Evolutionary conservation across 1,140 invertebrate genomes (phyloP), one percentile per base, ranked within the genome.

Genomic region (Nylanderia fulva): DNA sequence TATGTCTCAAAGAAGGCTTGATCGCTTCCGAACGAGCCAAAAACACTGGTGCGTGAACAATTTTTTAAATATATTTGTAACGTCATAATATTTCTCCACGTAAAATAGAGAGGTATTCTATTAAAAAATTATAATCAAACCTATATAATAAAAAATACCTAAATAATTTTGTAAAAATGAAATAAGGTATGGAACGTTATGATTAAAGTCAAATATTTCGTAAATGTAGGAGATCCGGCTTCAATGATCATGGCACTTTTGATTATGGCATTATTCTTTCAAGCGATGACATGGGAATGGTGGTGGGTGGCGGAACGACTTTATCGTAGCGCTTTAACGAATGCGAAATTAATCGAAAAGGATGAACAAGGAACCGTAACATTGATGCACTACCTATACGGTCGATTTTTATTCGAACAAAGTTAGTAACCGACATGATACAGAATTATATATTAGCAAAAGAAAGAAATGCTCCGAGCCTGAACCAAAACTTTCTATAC

Each of bases 241-340:
- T 27, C 88, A 90, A 1, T 95, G 95, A 93, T 92, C 39, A 90
- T 93, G 13, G 88, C 92, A 18, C 90, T 96, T 7, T 77, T 96
- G 4, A 84, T 92, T 2, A 85, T 95, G 0, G 95, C 95, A 1
- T 39, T 95, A 29, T 89, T 91, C 68, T 96, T 95, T 83, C 92
- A 95, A 69, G 94, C 95, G 48, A 92, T 92, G 58, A 92, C 92
- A 33, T 94, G 94, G 85, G 95, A 95, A 39, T 96, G 96, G 91
- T 93, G 95, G 86, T 96, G 96, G 96, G 85, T 96, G 1, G 95
- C 95, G 2, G 95, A 96, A 68, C 95, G 95, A 52, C 92, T 96
- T 15, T 95, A 95, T 39, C 86, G 95, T 27, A 93, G 93, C 7
- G 85, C 94, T 0, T 91, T 96, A 4, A 91, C 92, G 11, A 92